Evolutionary conservation across 2,797 vertebrate genomes (phyloP).

Genomic region (Champsocephalus esox): DNA sequence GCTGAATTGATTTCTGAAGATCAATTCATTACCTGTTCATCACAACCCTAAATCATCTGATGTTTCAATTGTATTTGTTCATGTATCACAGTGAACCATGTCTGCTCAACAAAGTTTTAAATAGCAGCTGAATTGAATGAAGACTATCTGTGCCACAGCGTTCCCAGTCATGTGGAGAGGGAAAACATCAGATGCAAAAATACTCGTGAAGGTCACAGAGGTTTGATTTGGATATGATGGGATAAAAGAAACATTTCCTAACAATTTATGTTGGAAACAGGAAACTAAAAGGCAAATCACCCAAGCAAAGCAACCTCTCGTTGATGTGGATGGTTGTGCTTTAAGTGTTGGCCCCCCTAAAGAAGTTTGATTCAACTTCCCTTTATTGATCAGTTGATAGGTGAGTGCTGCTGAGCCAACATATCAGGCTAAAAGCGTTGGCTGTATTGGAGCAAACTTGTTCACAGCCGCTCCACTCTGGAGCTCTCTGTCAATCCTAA

Average conservation of each 20-base stretch:
- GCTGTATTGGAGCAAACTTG: conserved; percentile 79
- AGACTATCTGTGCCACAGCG: conserved; percentile 13
- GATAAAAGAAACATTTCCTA: conserved; percentile 24
- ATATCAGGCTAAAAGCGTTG: conserved; percentile 68
- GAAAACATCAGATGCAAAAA: conserved; percentile 25
- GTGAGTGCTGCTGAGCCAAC: conserved; percentile 79
- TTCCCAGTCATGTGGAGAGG: conserved; percentile 34
- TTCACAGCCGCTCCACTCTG: conserved; percentile 58
- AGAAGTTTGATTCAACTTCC: conserved; percentile 69
- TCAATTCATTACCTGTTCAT: background rate
- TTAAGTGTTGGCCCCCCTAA: conserved; percentile 20
- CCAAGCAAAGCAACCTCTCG: background rate
- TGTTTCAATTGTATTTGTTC: background rate
- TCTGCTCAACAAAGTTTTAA: conserved; percentile 24
- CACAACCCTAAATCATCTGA: background rate
- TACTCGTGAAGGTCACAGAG: conserved; percentile 25
- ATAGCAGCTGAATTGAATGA: conserved; percentile 34
- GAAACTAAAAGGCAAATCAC: conserved; percentile 8
- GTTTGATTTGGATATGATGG: conserved; percentile 39
- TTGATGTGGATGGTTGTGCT: conserved; percentile 25
- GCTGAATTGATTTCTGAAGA: background rate
- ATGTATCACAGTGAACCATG: conserved; percentile 2
- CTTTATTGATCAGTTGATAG: conserved; percentile 73
- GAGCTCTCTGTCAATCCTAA: conserved; percentile 50
- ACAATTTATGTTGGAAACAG: conserved; percentile 11